phyloP scores from a whole-genome alignment of 2,113 vertebrate species.

The Arizona elegans region DNA sequence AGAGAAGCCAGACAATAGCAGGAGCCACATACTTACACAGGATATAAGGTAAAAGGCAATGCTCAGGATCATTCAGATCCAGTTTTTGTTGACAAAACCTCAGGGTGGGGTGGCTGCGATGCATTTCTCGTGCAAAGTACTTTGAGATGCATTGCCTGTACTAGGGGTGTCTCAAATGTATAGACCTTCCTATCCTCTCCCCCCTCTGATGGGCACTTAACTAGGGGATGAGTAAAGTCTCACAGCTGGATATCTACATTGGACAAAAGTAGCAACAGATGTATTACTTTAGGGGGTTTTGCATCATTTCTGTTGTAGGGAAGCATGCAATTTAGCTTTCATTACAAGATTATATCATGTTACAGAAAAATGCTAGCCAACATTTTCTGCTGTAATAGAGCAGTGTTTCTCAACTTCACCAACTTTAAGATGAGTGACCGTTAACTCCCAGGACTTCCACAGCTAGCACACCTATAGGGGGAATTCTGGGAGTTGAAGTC shows the following conservation, averaged over 20 bases:
- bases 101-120: fast-evolving
- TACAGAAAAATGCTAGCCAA: background rate
- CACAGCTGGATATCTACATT: background rate
- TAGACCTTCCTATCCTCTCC: background rate
- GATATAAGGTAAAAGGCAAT: background rate
- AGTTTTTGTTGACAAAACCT: background rate
- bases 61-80: background rate
- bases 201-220: background rate
- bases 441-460: background rate
- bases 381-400: background rate
- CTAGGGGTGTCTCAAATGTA: background rate
- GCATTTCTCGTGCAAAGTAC: background rate
- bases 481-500: background rate
- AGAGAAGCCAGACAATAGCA: background rate
- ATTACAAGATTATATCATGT: background rate
- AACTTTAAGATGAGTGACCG: background rate
- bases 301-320: background rate
- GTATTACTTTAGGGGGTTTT: background rate
- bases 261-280: background rate
- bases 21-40: background rate
- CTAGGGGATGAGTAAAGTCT: background rate
- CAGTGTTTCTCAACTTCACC: background rate
- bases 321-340: background rate
- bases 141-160: background rate
- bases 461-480: background rate